Conservation (phyloP, 1,140 invertebrate species). For the Drosophila teissieri region DNA sequence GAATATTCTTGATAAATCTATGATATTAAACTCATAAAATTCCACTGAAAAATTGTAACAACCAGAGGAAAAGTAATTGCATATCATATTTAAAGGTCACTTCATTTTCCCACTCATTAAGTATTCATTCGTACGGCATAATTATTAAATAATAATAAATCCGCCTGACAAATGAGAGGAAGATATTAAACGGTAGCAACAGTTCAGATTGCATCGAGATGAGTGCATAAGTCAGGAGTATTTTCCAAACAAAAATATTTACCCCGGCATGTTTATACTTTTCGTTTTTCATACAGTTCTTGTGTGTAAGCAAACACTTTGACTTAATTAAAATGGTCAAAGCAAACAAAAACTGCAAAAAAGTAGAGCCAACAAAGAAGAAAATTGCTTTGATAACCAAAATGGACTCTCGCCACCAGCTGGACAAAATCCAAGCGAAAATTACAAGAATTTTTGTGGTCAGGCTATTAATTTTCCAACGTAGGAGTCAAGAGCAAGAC, state of each 20-base stretch:
- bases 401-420: slow-evolving; percentile 13
- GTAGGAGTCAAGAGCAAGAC: slow-evolving; percentile 21
- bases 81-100: no score
- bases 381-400: slow-evolving; percentile 34
- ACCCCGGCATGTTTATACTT: slow-evolving; percentile 18
- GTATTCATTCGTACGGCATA: slow-evolving; percentile 18
- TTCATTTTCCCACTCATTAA: slow-evolving; percentile 21
- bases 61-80: no score
- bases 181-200: slow-evolving; percentile 10
- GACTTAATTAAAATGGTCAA: slow-evolving; percentile 52
- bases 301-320: slow-evolving; percentile 40
- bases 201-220: slow-evolving; percentile 2
- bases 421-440: slow-evolving; percentile 26
- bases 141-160: slow-evolving; percentile 42
- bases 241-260: slow-evolving; percentile 36
- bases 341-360: slow-evolving; percentile 36
- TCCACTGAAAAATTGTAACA: no score
- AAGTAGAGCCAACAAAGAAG: slow-evolving; percentile 18
- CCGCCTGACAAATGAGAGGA: background rate
- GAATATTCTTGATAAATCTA: no score
- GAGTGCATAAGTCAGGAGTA: slow-evolving; percentile 10
- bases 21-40: background rate
- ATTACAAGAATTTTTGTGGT: slow-evolving; percentile 53
- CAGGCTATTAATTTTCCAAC: slow-evolving; percentile 49
- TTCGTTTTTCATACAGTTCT: slow-evolving; percentile 15